Percentiles rank a stretch among this genome's conserved stretches.
These are phyloP conservation scores for Laticauda laticaudata DNA, from an alignment of 2,113 vertebrate genomes.

Conservation along the genomic window DNA sequence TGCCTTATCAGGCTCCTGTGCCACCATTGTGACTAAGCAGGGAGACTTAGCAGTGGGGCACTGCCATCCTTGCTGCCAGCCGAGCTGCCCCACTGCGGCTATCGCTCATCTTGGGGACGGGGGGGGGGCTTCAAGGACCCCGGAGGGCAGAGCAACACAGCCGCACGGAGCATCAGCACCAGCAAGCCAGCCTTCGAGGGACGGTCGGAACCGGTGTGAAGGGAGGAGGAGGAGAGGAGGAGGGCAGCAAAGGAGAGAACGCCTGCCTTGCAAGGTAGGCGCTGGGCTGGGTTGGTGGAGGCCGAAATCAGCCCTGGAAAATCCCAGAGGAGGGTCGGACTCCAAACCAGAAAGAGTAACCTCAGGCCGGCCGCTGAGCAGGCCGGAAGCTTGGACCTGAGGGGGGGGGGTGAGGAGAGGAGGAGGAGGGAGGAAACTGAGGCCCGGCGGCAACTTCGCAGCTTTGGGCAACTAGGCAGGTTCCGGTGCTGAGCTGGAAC, in stretches of 20 bases:
- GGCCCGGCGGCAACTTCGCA: background rate
- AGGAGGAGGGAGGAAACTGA: no score
- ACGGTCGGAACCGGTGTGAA: background rate
- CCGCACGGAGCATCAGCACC: background rate
- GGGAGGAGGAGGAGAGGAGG: background rate
- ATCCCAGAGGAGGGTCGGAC: rapidly evolving
- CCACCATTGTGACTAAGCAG: background rate
- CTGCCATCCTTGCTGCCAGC: background rate
- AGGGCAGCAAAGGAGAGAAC: background rate
- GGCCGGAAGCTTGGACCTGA: background rate
- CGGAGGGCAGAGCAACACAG: background rate
- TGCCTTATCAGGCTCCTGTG: background rate
- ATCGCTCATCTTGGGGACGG: no score
- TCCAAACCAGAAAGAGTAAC: background rate
- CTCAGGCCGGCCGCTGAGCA: background rate
- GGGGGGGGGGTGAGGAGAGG: no score
- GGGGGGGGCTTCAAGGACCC: background rate
- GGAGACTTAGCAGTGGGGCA: background rate
- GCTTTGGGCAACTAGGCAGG: background rate
- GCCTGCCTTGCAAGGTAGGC: background rate
- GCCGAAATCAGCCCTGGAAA: background rate
- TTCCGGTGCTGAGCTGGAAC: background rate
- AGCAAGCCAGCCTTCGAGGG: rapidly evolving
- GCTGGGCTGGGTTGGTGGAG: no score
- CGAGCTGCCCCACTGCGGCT: background rate